A percentile compares a stretch with the other conserved stretches of the same genome.
phyloP scores from a whole-genome alignment of 2,797 vertebrate species.

The Oreochromis mossambicus region DNA sequence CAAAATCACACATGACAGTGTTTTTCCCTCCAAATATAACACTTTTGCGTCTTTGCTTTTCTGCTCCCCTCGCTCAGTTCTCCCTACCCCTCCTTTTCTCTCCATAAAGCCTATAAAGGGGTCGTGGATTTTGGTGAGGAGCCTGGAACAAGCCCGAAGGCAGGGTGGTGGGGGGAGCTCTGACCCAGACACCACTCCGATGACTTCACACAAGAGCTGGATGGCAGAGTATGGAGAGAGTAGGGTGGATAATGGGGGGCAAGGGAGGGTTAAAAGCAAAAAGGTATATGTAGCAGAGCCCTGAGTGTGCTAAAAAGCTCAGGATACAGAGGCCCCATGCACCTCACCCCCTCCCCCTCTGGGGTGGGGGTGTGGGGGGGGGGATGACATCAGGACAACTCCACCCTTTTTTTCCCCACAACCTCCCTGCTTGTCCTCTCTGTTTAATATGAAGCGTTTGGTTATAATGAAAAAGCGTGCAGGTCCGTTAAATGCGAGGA shows the following conservation, averaged over 20 bases:
- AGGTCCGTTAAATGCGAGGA: not conserved
- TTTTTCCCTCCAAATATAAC: conserved; percentile 19
- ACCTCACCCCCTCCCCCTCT: not conserved
- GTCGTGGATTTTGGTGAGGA: conserved; percentile 49
- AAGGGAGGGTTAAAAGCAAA: conserved; percentile 13
- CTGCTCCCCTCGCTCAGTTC: not conserved
- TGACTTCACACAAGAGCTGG: conserved; percentile 63
- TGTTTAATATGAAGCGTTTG: conserved; percentile 9
- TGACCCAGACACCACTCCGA: conserved; percentile 20
- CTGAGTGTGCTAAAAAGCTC: conserved; percentile 4
- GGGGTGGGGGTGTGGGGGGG: not conserved
- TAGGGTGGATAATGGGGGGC: not conserved
- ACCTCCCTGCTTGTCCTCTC: not conserved
- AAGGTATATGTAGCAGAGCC: conserved; percentile 25
- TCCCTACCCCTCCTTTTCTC: conserved; percentile 11
- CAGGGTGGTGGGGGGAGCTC: not conserved
- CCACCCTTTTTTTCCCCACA: not conserved
- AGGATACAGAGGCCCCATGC: not conserved
- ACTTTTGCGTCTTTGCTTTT: not conserved
- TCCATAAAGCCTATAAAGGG: conserved; percentile 50
- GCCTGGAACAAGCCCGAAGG: conserved; percentile 48
- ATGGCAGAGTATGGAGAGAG: conserved; percentile 48
- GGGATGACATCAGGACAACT: conserved; percentile 29
- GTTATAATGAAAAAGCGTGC: not conserved
- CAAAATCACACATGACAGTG: not conserved